These are phyloP conservation scores for Meloidogyne hapla DNA, from an alignment of 1,140 invertebrate genomes.

Conservation along the genomic window DNA sequence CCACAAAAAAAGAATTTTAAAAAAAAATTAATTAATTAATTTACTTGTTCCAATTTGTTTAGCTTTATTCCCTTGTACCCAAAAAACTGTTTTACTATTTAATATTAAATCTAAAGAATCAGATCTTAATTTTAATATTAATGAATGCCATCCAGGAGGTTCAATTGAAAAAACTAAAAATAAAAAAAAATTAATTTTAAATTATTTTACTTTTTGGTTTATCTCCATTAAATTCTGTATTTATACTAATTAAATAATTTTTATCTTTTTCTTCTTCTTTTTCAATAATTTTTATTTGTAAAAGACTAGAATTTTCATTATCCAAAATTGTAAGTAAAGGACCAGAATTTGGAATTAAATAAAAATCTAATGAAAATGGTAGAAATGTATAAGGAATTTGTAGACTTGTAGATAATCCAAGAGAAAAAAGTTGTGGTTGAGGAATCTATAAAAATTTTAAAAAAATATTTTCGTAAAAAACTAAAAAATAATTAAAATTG, in stretches of 20 bases:
- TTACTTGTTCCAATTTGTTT: slow-evolving; percentile 51
- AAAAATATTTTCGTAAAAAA: slow-evolving; percentile 39
- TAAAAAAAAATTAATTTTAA: background rate
- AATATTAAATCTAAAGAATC: slow-evolving; percentile 56
- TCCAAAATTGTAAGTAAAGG: slow-evolving; percentile 35
- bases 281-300: slow-evolving; percentile 15
- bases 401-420: slow-evolving; percentile 38
- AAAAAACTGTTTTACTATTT: slow-evolving; percentile 58
- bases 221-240: background rate
- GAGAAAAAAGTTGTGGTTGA: slow-evolving; percentile 57
- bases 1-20: background rate
- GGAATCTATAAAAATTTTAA: slow-evolving; percentile 25
- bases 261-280: background rate
- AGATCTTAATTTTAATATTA: slow-evolving; percentile 56
- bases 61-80: slow-evolving; percentile 58
- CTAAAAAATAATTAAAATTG: too few species aligned
- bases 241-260: background rate
- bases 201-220: background rate
- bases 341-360: slow-evolving; percentile 36
- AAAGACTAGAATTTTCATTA: slow-evolving; percentile 22
- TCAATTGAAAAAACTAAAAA: background rate
- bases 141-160: slow-evolving; percentile 50
- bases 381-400: slow-evolving; percentile 61
- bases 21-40: background rate
- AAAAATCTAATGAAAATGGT: slow-evolving; percentile 60